These are phyloP conservation scores for Zelostemma sp. DNA, from an alignment of 1,140 invertebrate species.

Conservation along the genomic window DNA sequence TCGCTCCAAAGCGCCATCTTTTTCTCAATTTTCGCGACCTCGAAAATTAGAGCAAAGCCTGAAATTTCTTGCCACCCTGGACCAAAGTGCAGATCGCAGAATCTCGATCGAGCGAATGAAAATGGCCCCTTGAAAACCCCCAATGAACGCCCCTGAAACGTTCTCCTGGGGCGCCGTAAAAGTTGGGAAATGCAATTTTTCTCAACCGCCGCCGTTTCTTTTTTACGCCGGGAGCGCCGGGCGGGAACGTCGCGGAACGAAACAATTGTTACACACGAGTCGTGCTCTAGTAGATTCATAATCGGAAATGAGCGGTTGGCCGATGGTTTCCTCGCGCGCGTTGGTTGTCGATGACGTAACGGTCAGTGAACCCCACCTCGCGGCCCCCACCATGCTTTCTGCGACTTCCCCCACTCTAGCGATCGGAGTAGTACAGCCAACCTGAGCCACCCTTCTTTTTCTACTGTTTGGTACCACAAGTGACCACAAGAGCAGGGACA, in stretches of 20 bases:
- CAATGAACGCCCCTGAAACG: too few species aligned
- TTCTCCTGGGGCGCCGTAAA: too few species aligned
- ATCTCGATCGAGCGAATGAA: too few species aligned
- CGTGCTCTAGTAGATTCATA: slow-evolving; percentile 42
- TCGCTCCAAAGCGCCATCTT: too few species aligned
- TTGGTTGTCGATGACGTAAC: slow-evolving; percentile 63
- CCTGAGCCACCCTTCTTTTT: neutral
- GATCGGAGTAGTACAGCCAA: slow-evolving; percentile 7
- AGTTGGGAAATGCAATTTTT: too few species aligned
- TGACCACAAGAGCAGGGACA: neutral
- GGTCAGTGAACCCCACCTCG: slow-evolving; percentile 64
- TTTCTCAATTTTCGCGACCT: too few species aligned
- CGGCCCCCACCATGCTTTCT: slow-evolving; percentile 21
- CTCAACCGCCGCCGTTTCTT: too few species aligned
- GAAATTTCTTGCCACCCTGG: too few species aligned
- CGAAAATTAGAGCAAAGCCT: too few species aligned
- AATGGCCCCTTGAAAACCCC: too few species aligned
- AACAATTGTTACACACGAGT: slow-evolving; percentile 20
- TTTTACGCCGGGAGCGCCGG: neutral
- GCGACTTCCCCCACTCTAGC: slow-evolving; percentile 20
- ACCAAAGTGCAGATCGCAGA: too few species aligned
- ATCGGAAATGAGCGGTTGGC: slow-evolving; percentile 48
- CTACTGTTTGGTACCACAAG: too few species aligned
- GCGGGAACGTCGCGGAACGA: neutral
- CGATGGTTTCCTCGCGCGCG: slow-evolving; percentile 49